Evolutionary conservation across 2,113 vertebrate genomes (phyloP).

Genomic region (Crypturellus undulatus): DNA sequence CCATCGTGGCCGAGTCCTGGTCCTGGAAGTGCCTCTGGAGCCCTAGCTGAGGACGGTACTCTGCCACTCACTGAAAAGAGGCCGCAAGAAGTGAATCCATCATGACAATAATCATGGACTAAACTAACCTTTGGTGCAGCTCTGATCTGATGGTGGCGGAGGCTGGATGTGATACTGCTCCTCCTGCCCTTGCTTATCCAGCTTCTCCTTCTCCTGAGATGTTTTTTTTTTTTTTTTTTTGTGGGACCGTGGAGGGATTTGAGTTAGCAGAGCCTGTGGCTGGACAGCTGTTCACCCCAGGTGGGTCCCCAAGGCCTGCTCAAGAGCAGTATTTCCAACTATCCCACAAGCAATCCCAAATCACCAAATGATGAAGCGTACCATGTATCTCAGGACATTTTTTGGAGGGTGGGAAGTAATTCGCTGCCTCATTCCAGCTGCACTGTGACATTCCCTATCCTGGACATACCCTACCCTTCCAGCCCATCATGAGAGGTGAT

Average conservation of each 20-base stretch:
- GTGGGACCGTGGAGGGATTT: background rate
- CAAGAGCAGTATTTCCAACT: background rate
- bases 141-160: no score
- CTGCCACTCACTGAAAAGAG: background rate
- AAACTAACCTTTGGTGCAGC: background rate
- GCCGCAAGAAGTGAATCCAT: background rate
- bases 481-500: background rate
- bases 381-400: background rate
- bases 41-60: background rate
- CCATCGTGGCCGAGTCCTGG: background rate
- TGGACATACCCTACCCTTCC: background rate
- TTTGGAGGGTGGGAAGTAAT: background rate
- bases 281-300: background rate
- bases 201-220: background rate
- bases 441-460: background rate
- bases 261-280: background rate
- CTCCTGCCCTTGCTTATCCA: background rate
- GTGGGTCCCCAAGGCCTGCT: background rate
- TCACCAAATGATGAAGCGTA: background rate
- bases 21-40: background rate
- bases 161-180: no score
- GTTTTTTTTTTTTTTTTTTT: no score
- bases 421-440: background rate
- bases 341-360: background rate
- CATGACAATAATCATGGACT: no score